phyloP scores from a whole-genome alignment of 2,797 vertebrate genomes.

The Catostomus latipinnis region DNA sequence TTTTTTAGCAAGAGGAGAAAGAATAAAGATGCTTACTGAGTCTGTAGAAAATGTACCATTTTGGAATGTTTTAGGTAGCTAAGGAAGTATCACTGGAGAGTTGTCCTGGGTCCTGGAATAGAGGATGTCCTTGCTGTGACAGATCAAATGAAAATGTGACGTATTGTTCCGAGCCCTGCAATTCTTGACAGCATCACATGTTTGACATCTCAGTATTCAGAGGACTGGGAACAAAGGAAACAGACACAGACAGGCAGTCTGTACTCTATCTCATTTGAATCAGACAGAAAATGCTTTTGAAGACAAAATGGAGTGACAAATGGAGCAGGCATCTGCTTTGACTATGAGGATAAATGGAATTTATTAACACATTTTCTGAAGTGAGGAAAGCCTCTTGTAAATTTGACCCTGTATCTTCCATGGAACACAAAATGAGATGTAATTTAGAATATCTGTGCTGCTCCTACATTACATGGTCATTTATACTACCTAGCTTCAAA shows the following conservation, averaged over 20 bases:
- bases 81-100: neutral
- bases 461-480: too few species aligned
- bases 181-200: constrained; percentile 11
- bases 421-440: too few species aligned
- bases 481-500: too few species aligned
- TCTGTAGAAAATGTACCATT: neutral
- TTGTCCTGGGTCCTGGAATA: neutral
- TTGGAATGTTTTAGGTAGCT: neutral
- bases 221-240: neutral
- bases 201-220: neutral
- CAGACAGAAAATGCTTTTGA: constrained; percentile 2
- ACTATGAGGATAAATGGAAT: constrained; percentile 1
- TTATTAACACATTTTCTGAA: neutral
- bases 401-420: too few species aligned
- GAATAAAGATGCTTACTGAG: neutral
- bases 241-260: neutral
- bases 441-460: too few species aligned
- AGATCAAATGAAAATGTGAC: constrained; percentile 7
- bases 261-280: neutral
- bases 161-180: neutral
- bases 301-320: constrained; percentile 5
- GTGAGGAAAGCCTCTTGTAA: neutral
- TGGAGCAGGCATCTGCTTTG: neutral
- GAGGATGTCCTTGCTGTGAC: constrained; percentile 7
- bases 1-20: neutral